Percentiles rank a stretch among this genome's conserved stretches.
These are phyloP conservation scores for Pluvialis apricaria DNA, from an alignment of 2,113 vertebrate species.

Conservation along the genomic window DNA sequence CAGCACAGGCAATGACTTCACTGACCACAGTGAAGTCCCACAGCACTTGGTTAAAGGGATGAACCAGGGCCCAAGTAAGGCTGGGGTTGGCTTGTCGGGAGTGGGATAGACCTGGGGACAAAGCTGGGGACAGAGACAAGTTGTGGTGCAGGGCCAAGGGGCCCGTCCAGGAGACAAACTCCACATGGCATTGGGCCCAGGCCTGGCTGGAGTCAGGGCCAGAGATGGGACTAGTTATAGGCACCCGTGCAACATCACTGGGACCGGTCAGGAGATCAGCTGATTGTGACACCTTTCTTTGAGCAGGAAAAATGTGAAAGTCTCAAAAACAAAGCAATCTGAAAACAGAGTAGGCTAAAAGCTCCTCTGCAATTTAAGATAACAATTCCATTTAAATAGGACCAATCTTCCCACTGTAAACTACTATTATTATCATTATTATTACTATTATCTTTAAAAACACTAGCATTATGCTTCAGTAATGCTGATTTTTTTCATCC, in stretches of 20 bases:
- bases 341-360: background rate
- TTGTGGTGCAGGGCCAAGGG: rapidly evolving
- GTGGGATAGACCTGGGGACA: background rate
- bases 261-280: background rate
- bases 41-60: background rate
- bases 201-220: background rate
- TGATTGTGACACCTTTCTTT: background rate
- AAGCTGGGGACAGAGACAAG: background rate
- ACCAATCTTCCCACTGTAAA: background rate
- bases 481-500: background rate
- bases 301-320: background rate
- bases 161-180: rapidly evolving
- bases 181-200: too few species aligned
- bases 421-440: background rate
- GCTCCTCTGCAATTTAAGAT: background rate
- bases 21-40: background rate
- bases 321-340: background rate
- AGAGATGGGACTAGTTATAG: background rate
- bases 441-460: background rate
- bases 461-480: background rate
- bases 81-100: background rate
- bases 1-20: background rate
- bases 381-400: background rate
- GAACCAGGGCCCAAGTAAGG: background rate
- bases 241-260: rapidly evolving